A percentile compares a stretch with the other conserved stretches of the same genome.
phyloP scores from a whole-genome alignment of 2,113 vertebrate genomes.

The Dromaius novaehollandiae region DNA sequence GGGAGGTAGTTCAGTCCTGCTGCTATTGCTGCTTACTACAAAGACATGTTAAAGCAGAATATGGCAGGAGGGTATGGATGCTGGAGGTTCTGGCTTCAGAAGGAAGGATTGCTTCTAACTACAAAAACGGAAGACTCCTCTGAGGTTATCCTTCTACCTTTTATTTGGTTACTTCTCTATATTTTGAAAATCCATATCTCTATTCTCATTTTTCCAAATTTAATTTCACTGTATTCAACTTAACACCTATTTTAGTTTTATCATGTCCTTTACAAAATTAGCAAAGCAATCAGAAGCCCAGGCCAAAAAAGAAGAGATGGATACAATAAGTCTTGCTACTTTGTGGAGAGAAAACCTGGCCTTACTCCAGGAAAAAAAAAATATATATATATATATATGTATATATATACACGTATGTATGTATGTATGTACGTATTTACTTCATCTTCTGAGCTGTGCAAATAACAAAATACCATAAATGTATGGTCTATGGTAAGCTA shows the following conservation, averaged over 20 bases:
- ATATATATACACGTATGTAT: too few relatives aligned
- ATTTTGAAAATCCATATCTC: neutral
- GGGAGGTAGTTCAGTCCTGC: neutral
- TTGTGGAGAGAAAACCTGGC: neutral
- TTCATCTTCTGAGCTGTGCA: neutral
- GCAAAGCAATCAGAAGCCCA: neutral
- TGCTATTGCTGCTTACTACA: neutral
- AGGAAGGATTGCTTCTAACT: neutral
- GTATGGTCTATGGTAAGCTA: neutral
- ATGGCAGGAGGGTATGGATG: neutral
- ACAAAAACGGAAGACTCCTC: neutral
- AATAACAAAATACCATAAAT: neutral
- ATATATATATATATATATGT: too few relatives aligned
- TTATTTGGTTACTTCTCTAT: neutral
- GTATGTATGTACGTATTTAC: neutral
- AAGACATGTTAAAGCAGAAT: neutral
- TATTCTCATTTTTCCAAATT: neutral
- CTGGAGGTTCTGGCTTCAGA: neutral
- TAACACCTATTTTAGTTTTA: neutral
- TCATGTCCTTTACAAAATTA: neutral
- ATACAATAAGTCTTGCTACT: neutral
- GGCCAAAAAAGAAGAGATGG: neutral
- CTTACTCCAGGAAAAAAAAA: neutral
- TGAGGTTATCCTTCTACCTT: neutral
- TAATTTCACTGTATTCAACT: neutral